Base-by-base conservation (phyloP, 1,140 invertebrate species). In the Gryon sp. region DNA sequence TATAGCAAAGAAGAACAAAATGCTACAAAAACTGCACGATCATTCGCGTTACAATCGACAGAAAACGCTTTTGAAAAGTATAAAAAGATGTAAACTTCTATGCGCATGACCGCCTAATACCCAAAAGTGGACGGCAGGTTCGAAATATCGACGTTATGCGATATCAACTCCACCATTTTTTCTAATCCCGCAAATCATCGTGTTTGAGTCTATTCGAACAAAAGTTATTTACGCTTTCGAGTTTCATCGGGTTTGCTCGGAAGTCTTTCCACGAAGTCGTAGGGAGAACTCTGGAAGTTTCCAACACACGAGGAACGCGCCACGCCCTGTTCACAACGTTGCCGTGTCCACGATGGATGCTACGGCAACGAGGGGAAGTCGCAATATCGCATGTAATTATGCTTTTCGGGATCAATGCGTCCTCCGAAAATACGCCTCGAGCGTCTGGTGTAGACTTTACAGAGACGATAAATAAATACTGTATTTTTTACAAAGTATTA, bases 301-400 rank as follows among this genome's bases (percentile, higher is more conserved):
- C 63, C 57, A 43, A 63, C 69, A 65, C 65, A 69, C 69, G 69
- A 76, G 60, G 55, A 75, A 74, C 78, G 82, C 81, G 83, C 82
- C 83, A 84, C 83, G 82, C 83, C 83, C 83, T 84, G 80, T 69
- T 81, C 70, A 80, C 82, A 76, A 83, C 70, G 80, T 82, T 80
- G 80, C 83, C 82, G 79, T 83, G 76, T 81, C 75, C 81, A 72
- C 81, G 78, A 84, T 82, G 76, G 83, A 84, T 81, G 78, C 77
- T 80, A 76, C 70, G 62, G 80, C 83, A 66, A 72, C 65, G 69
- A 73, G 68, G 65, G 60, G 59, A 66, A 73, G 69, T 52, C 57
- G 46, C 57, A 63, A 36, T 26, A 55, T 45, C 46, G 50, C 62
- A 63, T 73, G 53, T 15, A 78, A 78, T 73, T 65, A 65, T 6